Percentiles rank a stretch among this genome's conserved stretches.
Conservation (phyloP, 2,888 invertebrate genomes). For the Argyra leucocephala region DNA sequence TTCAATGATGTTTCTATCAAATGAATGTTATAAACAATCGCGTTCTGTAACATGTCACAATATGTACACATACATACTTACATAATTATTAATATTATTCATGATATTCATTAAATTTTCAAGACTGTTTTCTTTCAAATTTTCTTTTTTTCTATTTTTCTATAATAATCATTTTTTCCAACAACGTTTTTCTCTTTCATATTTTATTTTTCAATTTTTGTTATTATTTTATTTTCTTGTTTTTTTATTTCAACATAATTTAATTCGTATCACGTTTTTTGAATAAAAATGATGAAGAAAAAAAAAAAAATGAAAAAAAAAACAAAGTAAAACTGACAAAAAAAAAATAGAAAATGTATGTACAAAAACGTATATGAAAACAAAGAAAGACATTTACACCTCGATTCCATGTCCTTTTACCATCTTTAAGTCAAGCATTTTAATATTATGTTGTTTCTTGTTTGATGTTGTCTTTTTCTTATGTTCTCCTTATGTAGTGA, state of each 20-base stretch:
- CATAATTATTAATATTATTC: no score
- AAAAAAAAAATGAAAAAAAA: not conserved
- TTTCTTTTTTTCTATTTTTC: no score
- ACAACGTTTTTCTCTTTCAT: not conserved
- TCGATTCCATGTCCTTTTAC: constrained; percentile 12
- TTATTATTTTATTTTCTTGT: not conserved
- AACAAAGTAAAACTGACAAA: not conserved
- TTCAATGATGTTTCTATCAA: no score
- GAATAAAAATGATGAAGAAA: constrained; percentile 15
- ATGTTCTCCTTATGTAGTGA: no score
- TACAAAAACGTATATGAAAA: not conserved
- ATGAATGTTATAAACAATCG: no score
- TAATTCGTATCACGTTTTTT: constrained; percentile 21
- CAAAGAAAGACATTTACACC: constrained; percentile 23
- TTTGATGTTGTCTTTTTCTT: no score
- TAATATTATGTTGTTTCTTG: no score
- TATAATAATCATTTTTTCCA: no score
- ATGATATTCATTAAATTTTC: no score
- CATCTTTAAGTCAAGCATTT: not conserved
- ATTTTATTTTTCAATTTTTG: not conserved
- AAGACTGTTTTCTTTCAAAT: no score
- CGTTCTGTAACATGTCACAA: no score
- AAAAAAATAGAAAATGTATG: not conserved
- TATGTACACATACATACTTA: no score
- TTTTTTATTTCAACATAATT: not conserved